These are phyloP conservation scores for Drosophila mercatorum DNA, from an alignment of 2,888 invertebrate genomes.

Conservation along the genomic window DNA sequence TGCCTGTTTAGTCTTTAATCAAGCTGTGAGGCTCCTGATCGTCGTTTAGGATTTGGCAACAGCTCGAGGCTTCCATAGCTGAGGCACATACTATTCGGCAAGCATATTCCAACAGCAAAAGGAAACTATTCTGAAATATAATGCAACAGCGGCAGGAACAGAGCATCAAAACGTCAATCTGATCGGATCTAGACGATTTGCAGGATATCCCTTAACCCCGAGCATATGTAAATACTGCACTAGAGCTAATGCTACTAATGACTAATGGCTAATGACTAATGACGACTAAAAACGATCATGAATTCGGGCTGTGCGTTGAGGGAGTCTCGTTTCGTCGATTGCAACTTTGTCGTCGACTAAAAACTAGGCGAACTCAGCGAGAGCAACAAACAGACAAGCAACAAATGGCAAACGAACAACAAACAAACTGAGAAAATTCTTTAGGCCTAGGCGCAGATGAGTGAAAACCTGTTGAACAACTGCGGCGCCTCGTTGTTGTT, in stretches of 20 bases:
- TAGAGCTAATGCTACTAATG: background rate
- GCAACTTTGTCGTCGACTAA: background rate
- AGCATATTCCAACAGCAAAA: too few relatives aligned
- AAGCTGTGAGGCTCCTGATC: too few relatives aligned
- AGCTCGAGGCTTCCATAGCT: too few relatives aligned
- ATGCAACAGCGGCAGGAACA: too few relatives aligned
- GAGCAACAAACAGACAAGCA: background rate
- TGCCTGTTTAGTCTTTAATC: too few relatives aligned
- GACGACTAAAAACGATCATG: background rate
- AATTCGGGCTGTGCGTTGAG: background rate
- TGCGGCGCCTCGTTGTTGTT: slow-evolving; percentile 21
- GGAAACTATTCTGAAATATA: too few relatives aligned
- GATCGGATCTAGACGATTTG: too few relatives aligned
- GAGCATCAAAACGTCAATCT: too few relatives aligned
- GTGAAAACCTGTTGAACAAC: slow-evolving; percentile 27
- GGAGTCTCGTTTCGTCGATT: background rate
- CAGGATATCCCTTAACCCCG: background rate
- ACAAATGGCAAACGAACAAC: too few relatives aligned
- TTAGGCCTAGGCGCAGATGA: slow-evolving; percentile 11
- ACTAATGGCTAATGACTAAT: too few relatives aligned
- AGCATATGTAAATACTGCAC: background rate
- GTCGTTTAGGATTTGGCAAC: too few relatives aligned
- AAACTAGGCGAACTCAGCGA: background rate
- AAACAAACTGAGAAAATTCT: slow-evolving; percentile 9
- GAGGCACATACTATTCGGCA: too few relatives aligned